A percentile compares a stretch with the other conserved stretches of the same genome.
These are phyloP conservation scores for Abscondita cerata DNA, from an alignment of 2,888 invertebrate species.

Conservation along the genomic window DNA sequence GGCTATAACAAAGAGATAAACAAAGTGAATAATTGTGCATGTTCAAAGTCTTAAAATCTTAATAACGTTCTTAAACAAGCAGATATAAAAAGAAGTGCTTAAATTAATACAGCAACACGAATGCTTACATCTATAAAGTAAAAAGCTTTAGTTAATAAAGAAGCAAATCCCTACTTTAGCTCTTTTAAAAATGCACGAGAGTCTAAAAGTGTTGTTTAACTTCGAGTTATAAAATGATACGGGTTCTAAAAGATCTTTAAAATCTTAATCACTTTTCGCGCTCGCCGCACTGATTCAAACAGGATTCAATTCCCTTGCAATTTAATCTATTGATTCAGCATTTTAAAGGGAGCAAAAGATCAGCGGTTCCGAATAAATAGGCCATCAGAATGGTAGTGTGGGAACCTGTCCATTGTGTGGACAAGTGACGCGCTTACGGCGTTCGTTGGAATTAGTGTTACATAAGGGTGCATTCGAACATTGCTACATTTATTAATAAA, in stretches of 20 bases:
- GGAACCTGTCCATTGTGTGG: conserved; percentile 55
- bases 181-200: conserved; percentile 55
- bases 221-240: conserved; percentile 54
- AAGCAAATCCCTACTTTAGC: conserved; percentile 52
- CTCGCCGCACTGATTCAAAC: conserved; percentile 51
- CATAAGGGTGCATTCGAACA: conserved; percentile 32
- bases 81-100: conserved; percentile 40
- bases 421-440: conserved; percentile 55
- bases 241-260: conserved; percentile 54
- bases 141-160: conserved; percentile 53
- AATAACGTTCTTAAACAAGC: conserved; percentile 2
- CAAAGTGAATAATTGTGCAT: conserved; percentile 19
- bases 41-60: conserved; percentile 11
- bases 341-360: conserved; percentile 58
- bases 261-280: conserved; percentile 59
- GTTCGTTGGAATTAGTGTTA: conserved; percentile 48
- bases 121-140: conserved; percentile 49
- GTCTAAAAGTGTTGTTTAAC: conserved; percentile 56
- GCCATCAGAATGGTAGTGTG: conserved; percentile 57
- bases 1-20: conserved; percentile 66
- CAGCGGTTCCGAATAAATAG: conserved; percentile 56
- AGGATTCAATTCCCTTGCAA: conserved; percentile 52
- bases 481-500: conserved; percentile 41
- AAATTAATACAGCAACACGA: conserved; percentile 52
- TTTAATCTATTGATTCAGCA: conserved; percentile 58